Evolutionary conservation across 2,888 invertebrate species (phyloP).

Genomic region (Tuta absoluta): DNA sequence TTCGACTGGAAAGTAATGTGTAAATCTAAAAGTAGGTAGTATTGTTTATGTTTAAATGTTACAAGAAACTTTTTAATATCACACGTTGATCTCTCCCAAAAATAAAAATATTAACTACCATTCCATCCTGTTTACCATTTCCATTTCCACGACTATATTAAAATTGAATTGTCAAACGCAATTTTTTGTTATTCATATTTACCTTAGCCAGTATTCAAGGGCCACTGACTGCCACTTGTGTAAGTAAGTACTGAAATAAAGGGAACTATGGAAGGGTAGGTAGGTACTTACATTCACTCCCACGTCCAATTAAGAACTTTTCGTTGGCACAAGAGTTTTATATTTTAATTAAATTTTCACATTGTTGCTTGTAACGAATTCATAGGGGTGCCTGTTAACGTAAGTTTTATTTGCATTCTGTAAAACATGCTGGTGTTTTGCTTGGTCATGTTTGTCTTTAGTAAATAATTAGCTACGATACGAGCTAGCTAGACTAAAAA

Average conservation of each 20-base stretch:
- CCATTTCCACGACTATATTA: too few relatives aligned
- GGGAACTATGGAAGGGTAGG: slow-evolving; percentile 30
- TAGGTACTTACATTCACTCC: slow-evolving; percentile 38
- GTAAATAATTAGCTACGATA: too few relatives aligned
- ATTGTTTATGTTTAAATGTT: too few relatives aligned
- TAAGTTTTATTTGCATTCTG: slow-evolving; percentile 18
- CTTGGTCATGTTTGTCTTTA: slow-evolving; percentile 6
- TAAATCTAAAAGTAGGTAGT: too few relatives aligned
- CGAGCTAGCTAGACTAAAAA: too few relatives aligned
- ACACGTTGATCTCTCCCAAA: too few relatives aligned
- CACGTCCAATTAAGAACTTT: neutral
- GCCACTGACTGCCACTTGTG: neutral
- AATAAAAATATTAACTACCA: too few relatives aligned
- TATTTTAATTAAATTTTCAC: slow-evolving; percentile 3
- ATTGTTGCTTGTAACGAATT: neutral
- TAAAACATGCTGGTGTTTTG: neutral
- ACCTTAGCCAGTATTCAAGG: neutral
- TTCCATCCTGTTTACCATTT: too few relatives aligned
- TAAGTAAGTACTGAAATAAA: neutral
- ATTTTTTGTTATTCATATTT: neutral
- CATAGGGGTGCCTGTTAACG: neutral
- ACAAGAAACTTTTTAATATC: too few relatives aligned
- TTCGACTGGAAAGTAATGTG: too few relatives aligned
- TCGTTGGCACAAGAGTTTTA: neutral
- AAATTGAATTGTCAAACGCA: neutral